Base-by-base conservation (phyloP, 2,888 invertebrate genomes). In the Ctenicera cuprea region DNA sequence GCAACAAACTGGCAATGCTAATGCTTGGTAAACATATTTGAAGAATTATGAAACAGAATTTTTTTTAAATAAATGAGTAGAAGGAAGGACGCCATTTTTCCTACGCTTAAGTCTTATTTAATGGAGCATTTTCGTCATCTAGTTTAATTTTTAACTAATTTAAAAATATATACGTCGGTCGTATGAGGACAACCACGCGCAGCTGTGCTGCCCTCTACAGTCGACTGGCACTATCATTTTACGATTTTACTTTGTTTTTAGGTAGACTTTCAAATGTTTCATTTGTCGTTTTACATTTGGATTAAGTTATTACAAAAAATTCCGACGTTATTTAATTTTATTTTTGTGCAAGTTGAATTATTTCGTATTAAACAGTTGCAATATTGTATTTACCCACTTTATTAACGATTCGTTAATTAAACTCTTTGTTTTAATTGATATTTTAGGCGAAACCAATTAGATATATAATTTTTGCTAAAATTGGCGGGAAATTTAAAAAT, bases 181-280 rank as follows among this genome's bases (percentile, higher is more conserved):
- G 26, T 26, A 30, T 14, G 33, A 12, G 5, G 57, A 37, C 30
- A 18, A 54, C 22, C 38, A 5, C 4, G 38, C 12, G 38, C 59
- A 20, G 33, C 38, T 22, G 80, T 80, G 78, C 73, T 79, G 82
- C 81, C 82, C 81, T 82, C 82, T 82, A 73, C 80, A 69, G 63
- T 59, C 54, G 76, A 74, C 76, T 79, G 76, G 78, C 75, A 63
- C 65, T 74, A 79, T 57, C 38, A 18, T 41, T 62, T 45, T 50
- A 22, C 18, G 18, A 45, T 45, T 18, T 18, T 52, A n/a, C 20
- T 18, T 66, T 22, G 9, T 57, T 57, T 43, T 5, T 5, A 18
- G 18, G 43, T 16, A 20, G 45, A 67, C 67, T 59, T 67, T 67
- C 67, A 48, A 67, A 67, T 9, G 33, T 33, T 26, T 26, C 26